Evolutionary conservation across 1,140 invertebrate species (phyloP).

Genomic region (Bombus picipes): DNA sequence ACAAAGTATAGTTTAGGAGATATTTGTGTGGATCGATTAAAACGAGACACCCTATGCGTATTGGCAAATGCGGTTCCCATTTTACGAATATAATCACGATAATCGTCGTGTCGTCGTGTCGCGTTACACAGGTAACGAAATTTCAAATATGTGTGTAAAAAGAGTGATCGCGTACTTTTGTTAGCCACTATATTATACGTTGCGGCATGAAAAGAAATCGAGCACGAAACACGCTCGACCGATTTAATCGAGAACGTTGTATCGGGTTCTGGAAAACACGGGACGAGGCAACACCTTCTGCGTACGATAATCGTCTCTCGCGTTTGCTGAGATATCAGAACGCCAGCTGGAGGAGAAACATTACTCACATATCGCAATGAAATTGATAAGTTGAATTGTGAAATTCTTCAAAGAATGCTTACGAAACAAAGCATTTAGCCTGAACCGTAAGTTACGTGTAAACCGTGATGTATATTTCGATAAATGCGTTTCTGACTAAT

Average conservation of each 20-base stretch:
- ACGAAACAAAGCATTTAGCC: too few relatives aligned
- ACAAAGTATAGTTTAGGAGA: too few relatives aligned
- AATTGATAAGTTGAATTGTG: neutral
- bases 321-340: neutral
- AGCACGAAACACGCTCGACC: neutral
- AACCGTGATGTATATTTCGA: neutral
- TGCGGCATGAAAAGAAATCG: neutral
- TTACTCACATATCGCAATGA: neutral
- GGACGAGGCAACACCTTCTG: neutral
- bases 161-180: too few relatives aligned
- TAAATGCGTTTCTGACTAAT: neutral
- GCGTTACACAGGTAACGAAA: too few relatives aligned
- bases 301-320: neutral
- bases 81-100: too few relatives aligned
- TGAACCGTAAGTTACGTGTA: too few relatives aligned
- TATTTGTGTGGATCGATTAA: too few relatives aligned
- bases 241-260: neutral
- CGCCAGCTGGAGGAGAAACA: neutral
- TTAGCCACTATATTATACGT: neutral
- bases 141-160: too few relatives aligned
- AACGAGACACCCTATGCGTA: too few relatives aligned
- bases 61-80: too few relatives aligned
- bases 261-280: neutral
- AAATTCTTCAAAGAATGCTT: too few relatives aligned
- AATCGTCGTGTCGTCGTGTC: too few relatives aligned